Evolutionary conservation across 2,113 vertebrate genomes (phyloP).

Genomic region (Tyto alba): DNA sequence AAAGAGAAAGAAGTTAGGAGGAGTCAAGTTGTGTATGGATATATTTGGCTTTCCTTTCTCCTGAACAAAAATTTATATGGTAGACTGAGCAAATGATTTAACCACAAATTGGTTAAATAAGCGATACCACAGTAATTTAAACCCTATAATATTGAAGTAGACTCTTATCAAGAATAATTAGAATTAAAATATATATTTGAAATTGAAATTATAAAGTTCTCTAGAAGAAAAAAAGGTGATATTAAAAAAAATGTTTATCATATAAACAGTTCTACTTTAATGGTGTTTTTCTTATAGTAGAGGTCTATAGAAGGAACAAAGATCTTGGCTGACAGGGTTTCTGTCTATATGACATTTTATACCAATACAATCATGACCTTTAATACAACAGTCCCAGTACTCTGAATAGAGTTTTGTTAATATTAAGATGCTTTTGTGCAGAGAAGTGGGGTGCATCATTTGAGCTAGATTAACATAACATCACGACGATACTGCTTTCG

Average conservation of each 20-base stretch:
- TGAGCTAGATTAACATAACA: not conserved
- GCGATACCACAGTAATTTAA: not conserved
- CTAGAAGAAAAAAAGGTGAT: not conserved
- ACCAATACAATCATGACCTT: not conserved
- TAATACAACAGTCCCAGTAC: not conserved
- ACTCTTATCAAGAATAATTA: not conserved
- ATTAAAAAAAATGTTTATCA: not conserved
- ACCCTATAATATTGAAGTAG: not conserved
- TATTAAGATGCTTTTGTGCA: not conserved
- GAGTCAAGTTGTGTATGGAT: not conserved
- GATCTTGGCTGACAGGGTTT: not conserved
- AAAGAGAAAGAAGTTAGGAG: not conserved
- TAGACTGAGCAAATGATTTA: not conserved
- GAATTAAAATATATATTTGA: not conserved
- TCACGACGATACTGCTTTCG: not conserved
- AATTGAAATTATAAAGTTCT: not conserved
- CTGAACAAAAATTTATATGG: not conserved
- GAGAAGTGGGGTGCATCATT: not conserved
- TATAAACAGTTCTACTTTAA: not conserved
- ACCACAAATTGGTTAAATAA: not conserved
- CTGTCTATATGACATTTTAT: not conserved
- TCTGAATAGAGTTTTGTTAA: not conserved
- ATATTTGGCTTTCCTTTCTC: not conserved
- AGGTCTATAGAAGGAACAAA: not conserved
- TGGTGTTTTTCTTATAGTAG: not conserved